Evolutionary conservation across 1,140 invertebrate species (phyloP), one percentile per base, ranked within the genome.

Genomic region (Anadara kagoshimensis): DNA sequence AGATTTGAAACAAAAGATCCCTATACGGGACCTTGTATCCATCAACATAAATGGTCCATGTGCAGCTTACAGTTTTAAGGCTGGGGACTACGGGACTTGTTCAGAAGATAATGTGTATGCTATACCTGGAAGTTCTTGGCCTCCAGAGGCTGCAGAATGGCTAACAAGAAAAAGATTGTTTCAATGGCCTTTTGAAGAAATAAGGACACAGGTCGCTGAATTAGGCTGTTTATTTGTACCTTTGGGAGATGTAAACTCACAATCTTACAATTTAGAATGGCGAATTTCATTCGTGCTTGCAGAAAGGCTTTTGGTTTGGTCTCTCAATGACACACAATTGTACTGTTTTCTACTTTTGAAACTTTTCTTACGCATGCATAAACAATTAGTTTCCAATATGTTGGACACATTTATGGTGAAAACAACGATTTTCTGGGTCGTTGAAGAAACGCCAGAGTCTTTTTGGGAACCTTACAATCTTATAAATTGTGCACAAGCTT

Each of bases 61-160:
- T 36, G 56, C 11, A 2, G 56, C 56, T 8, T 58, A 58, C 26
- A 58, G n/a, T 16, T 58, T 58, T 36, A 26, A n/a, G 10, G 56
- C 29, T n/a, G 56, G 56, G 22, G 56, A 58, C n/a, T 58, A 16
- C n/a, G 56, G 56, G 41, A 58, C 56, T 12, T 10, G 56, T 26
- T 58, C 10, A 10, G 56, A 58, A 29, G 56, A 58, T 58, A 58
- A 58, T n/a, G 56, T 58, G 26, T 58, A 58, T 26, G 56, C 56
- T 58, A 58, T 58, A 29, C 11, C 2, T 16, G 56, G 56, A 29
- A 58, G 56, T 58, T 36, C 56, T 1, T 58, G 56, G 56, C 56
- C 56, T 26, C 56, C 56, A 29, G n/a, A 24, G 12, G 56, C 56
- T 12, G n/a, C 5, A 12, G 56, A 58, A 58, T 58, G 56, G 56